Conservation (phyloP, 2,888 invertebrate genomes). For the Gnatocerus cornutus region DNA sequence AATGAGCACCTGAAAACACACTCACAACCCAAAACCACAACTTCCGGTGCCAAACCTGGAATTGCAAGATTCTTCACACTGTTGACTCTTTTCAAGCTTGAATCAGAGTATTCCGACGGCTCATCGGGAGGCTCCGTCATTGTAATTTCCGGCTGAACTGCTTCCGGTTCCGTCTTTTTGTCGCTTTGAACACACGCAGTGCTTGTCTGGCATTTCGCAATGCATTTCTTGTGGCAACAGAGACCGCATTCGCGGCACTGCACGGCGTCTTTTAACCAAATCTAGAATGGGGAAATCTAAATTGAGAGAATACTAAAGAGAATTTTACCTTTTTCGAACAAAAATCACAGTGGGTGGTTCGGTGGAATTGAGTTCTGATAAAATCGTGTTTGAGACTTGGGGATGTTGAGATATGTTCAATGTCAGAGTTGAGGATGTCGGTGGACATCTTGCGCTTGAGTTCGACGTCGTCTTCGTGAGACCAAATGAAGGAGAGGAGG, state of each 20-base stretch:
- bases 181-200: constrained; percentile 73
- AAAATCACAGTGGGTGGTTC: constrained; percentile 93
- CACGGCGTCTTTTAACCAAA: constrained; percentile 97
- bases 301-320: neutral
- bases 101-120: constrained; percentile 53
- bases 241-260: constrained; percentile 92
- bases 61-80: constrained; percentile 81
- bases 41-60: constrained; percentile 71
- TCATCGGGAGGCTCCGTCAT: constrained; percentile 69
- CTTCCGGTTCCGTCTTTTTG: constrained; percentile 36
- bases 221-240: constrained; percentile 97
- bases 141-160: constrained; percentile 71
- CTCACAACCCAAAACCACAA: neutral
- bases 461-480: constrained; percentile 69
- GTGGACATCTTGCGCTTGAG: constrained; percentile 60
- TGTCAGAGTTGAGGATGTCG: constrained; percentile 48
- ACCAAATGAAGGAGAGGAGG: constrained; percentile 87
- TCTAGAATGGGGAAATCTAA: constrained; percentile 74
- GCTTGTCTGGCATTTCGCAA: constrained; percentile 86
- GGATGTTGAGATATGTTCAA: constrained; percentile 46
- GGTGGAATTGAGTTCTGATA: constrained; percentile 89
- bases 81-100: constrained; percentile 79
- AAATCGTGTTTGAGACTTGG: constrained; percentile 79
- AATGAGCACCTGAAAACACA: constrained; percentile 69
- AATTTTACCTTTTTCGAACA: constrained; percentile 90